These are phyloP conservation scores for Bimastos eiseni DNA, from an alignment of 2,888 invertebrate species.

Conservation along the genomic window DNA sequence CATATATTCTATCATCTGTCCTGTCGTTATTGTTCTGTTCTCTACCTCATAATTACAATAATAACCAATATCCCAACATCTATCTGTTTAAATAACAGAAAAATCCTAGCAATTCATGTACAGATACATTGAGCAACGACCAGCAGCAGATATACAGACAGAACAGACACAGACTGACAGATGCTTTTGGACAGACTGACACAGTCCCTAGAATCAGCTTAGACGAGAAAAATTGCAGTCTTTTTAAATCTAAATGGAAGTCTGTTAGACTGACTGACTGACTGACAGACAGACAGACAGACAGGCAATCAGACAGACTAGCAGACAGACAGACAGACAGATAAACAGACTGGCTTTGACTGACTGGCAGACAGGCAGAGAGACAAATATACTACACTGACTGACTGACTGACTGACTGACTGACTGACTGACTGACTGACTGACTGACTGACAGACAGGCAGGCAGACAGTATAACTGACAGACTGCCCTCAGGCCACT, in stretches of 20 bases:
- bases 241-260: not conserved
- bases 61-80: not conserved
- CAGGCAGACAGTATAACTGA: conserved; percentile 35
- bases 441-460: not conserved
- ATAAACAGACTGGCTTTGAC: too few species aligned
- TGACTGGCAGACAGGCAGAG: not conserved
- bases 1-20: not conserved
- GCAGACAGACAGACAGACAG: not conserved
- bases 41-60: not conserved
- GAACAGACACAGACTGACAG: not conserved
- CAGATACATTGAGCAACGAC: not conserved
- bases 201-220: not conserved
- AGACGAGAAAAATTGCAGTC: not conserved
- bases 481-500: not conserved
- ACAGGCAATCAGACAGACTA: not conserved
- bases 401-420: not conserved
- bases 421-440: not conserved
- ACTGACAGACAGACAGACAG: too few species aligned
- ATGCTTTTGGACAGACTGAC: not conserved
- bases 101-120: not conserved
- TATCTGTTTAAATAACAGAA: not conserved
- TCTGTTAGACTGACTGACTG: not conserved
- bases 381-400: not conserved
- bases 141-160: not conserved
- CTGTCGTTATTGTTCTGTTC: not conserved